Conservation (phyloP, 2,113 vertebrate species). For the Desmodus rotundus region DNA sequence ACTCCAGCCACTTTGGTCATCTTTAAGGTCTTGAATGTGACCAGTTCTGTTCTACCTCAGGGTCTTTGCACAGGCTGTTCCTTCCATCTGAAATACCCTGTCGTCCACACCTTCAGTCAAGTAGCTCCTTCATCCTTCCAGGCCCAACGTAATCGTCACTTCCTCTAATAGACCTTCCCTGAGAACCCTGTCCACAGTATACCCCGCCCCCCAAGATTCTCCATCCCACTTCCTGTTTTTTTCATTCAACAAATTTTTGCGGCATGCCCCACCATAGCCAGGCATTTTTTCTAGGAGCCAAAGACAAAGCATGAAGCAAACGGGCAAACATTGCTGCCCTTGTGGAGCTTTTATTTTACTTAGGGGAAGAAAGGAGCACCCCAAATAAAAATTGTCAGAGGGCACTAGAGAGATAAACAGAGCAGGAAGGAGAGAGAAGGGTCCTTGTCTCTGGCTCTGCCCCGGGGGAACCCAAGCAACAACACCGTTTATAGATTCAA, state of each 20-base stretch:
- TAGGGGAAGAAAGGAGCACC: background rate
- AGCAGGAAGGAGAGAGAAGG: background rate
- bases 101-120: background rate
- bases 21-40: background rate
- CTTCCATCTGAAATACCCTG: background rate
- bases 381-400: background rate
- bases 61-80: background rate
- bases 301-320: background rate
- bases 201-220: background rate
- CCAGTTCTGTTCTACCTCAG: background rate
- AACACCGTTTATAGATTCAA: background rate
- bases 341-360: background rate
- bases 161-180: background rate
- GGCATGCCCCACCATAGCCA: background rate
- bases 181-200: background rate
- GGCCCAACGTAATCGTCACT: background rate
- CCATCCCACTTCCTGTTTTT: background rate
- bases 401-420: background rate
- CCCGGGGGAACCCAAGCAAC: background rate
- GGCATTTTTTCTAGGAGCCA: background rate
- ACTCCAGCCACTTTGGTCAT: background rate
- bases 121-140: background rate
- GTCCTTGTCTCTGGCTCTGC: background rate
- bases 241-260: background rate
- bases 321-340: background rate